Conservation (phyloP, 2,113 vertebrate species). For the Etheostoma spectabile region DNA sequence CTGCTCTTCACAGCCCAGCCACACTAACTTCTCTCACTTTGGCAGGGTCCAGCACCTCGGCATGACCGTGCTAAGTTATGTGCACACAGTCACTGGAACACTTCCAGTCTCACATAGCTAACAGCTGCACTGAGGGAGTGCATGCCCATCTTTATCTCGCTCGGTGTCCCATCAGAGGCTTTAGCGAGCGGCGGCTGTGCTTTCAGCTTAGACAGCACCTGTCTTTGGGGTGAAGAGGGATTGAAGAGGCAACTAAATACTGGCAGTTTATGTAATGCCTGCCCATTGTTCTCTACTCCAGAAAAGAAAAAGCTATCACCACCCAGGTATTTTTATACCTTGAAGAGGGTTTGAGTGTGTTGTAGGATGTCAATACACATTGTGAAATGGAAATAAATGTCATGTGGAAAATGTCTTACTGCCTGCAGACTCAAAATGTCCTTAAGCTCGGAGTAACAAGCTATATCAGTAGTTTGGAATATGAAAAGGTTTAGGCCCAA, state of each 20-base stretch:
- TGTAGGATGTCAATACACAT: background rate
- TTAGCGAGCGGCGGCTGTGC: background rate
- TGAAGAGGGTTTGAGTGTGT: background rate
- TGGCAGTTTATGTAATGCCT: conserved; percentile 35
- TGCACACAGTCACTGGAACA: conserved; percentile 47
- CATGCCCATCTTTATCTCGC: conserved; percentile 49
- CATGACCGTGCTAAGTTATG: conserved; percentile 65
- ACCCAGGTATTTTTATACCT: conserved; percentile 35
- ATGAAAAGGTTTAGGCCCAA: background rate
- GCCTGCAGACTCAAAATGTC: background rate
- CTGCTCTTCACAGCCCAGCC: conserved; percentile 50
- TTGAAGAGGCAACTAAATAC: conserved; percentile 36
- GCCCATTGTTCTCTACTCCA: conserved; percentile 47
- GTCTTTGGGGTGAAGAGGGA: conserved; percentile 63
- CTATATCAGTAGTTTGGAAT: background rate
- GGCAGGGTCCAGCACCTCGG: conserved; percentile 51
- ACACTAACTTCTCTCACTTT: conserved; percentile 42
- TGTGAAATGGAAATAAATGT: conserved; percentile 2
- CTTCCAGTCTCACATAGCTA: conserved; percentile 43
- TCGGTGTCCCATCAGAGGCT: conserved; percentile 32
- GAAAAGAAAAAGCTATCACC: conserved; percentile 46
- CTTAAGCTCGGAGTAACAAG: background rate
- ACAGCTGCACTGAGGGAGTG: conserved; percentile 63
- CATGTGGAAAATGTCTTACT: background rate
- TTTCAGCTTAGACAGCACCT: conserved; percentile 60